Base-by-base conservation (phyloP, 92 coral and sea anemone species). In the Siderastrea radians region DNA sequence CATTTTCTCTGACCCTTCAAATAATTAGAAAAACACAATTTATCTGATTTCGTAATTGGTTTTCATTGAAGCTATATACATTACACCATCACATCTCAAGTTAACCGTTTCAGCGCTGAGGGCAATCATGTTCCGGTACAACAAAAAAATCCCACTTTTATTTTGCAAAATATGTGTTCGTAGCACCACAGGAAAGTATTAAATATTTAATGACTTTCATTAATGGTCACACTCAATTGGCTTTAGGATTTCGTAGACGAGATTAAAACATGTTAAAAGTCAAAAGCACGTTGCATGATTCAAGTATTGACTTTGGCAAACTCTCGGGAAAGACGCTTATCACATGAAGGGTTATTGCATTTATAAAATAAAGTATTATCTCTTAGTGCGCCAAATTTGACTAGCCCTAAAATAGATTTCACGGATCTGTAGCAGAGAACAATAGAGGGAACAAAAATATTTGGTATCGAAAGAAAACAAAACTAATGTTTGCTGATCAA, bases 381-480 rank as follows among this genome's bases (percentile, higher is more conserved):
- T 51, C 49, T 52, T 3, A 3, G 75, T 49, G 48, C 15, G 11
- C 68, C 82, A 78, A 46, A 26, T 3, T 61, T 38, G n/a, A 4
- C 1, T 15, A 26, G 5, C 46, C 14, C 49, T 46, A 6, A 62
- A 46, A 13, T 49, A 64, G 73, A 15, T 63, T 63, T 79, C 53
- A 68, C 44, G 57, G 68, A 70, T 55, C 48, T 17, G 77, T 82
- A 47, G 46, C 44, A 11, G 5, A 57, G 69, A 82, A 54, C 55
- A 70, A 71, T 11, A 15, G 55, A 63, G 48, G 72, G 12, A 9
- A 54, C 59, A 54, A 71, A 44, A 82, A 68, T 46, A 49, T 47
- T 58, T 82, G 68, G 44, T 63, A 47, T 61, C 67, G 1, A 38
- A 45, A 54, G 77, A 45, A 82, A 70, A 82, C 77, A 72, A 57